Conservation (phyloP, 2,113 vertebrate species). For the Forbesichthys agassizii region DNA sequence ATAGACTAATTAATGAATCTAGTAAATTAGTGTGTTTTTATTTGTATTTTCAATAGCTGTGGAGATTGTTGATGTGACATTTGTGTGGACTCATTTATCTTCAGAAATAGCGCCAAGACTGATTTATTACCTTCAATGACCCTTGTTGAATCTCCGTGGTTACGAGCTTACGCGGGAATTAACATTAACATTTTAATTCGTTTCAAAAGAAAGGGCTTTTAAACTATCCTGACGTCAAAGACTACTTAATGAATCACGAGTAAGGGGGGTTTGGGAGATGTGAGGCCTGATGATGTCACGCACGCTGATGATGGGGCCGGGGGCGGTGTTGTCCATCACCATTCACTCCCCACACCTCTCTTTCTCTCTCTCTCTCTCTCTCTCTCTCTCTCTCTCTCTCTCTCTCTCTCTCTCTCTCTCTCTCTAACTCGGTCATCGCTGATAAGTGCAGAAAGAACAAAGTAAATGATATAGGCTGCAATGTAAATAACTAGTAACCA, state of each 20-base stretch:
- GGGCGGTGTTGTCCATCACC: too few relatives aligned
- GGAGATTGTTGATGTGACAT: conserved; percentile 42
- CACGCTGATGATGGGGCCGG: conserved; percentile 8
- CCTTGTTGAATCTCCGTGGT: conserved; percentile 47
- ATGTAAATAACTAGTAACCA: too few relatives aligned
- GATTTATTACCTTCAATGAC: conserved; percentile 56
- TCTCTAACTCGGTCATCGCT: too few relatives aligned
- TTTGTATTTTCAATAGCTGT: neutral
- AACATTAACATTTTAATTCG: conserved; percentile 52
- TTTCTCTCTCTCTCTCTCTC: neutral
- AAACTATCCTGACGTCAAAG: conserved; percentile 63
- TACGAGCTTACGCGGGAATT: conserved; percentile 59
- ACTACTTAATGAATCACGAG: conserved; percentile 49
- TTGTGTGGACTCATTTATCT: conserved; percentile 35
- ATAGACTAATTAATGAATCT: neutral
- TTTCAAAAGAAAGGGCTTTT: conserved; percentile 48
- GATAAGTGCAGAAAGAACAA: too few relatives aligned
- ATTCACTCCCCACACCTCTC: neutral
- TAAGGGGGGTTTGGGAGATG: conserved; percentile 29
- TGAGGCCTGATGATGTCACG: conserved; percentile 19
- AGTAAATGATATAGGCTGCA: too few relatives aligned
- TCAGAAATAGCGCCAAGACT: conserved; percentile 57
- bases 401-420: neutral
- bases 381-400: neutral
- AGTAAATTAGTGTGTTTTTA: neutral